These are phyloP conservation scores for Macrosoma leucophasiata DNA, from an alignment of 2,888 invertebrate genomes.

Conservation along the genomic window DNA sequence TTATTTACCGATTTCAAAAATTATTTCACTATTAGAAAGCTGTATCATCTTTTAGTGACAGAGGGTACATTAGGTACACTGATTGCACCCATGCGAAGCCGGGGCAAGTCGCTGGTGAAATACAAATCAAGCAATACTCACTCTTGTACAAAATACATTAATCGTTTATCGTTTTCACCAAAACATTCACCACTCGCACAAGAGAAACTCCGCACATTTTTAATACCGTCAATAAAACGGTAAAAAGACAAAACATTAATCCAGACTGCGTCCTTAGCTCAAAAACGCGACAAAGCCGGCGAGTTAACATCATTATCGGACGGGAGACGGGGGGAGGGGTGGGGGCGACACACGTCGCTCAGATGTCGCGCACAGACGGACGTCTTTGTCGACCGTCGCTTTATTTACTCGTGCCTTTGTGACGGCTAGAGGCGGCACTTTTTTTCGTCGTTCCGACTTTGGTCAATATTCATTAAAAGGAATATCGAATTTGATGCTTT, in stretches of 20 bases:
- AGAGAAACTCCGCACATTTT: too few species aligned
- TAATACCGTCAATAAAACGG: slow-evolving; percentile 5
- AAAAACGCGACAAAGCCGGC: slow-evolving; percentile 65
- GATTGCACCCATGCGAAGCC: too few species aligned
- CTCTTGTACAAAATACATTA: too few species aligned
- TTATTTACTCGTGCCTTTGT: slow-evolving; percentile 60
- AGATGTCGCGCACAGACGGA: slow-evolving; percentile 72
- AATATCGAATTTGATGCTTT: too few species aligned
- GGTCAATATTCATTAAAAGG: slow-evolving; percentile 37
- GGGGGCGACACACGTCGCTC: slow-evolving; percentile 70
- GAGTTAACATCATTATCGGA: slow-evolving; percentile 74
- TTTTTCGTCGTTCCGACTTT: slow-evolving; percentile 34
- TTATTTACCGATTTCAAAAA: too few species aligned
- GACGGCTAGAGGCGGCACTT: slow-evolving; percentile 55
- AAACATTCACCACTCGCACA: too few species aligned
- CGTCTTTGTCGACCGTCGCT: slow-evolving; percentile 72
- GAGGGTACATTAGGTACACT: too few species aligned
- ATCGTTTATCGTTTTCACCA: too few species aligned
- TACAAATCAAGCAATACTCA: too few species aligned
- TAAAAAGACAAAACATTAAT: slow-evolving; percentile 22
- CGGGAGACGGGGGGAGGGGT: slow-evolving; percentile 29
- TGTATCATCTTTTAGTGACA: too few species aligned
- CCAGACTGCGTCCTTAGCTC: slow-evolving; percentile 30
- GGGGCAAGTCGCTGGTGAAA: too few species aligned
- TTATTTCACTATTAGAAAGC: too few species aligned